phyloP scores from a whole-genome alignment of 2,113 vertebrate species.

The Podarcis muralis region DNA sequence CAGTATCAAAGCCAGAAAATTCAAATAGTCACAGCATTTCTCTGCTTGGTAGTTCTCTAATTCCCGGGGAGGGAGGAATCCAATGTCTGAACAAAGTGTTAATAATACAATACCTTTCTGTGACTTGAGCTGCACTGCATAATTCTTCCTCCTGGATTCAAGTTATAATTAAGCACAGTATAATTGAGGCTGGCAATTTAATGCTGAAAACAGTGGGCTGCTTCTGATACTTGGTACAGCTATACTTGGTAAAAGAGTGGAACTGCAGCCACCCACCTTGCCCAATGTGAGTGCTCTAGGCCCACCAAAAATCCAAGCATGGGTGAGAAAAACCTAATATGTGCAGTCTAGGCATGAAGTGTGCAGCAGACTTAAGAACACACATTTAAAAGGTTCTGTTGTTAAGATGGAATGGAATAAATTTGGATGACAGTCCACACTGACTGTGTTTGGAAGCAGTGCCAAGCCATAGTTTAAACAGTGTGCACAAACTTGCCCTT shows the following conservation, averaged over 20 bases:
- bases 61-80: not conserved
- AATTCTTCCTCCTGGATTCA: not conserved
- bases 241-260: not conserved
- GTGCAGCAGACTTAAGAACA: not conserved
- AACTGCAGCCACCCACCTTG: not conserved
- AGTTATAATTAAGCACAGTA: not conserved
- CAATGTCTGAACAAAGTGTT: not conserved
- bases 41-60: not conserved
- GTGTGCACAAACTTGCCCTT: too few species aligned
- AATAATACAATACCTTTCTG: not conserved
- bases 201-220: not conserved
- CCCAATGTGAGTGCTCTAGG: not conserved
- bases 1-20: not conserved
- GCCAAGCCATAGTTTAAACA: too few species aligned
- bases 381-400: not conserved
- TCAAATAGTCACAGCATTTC: not conserved
- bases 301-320: not conserved
- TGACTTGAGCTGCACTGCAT: not conserved
- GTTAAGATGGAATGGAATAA: not conserved
- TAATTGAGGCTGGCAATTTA: not conserved
- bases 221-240: not conserved
- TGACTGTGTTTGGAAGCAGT: too few species aligned
- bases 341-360: not conserved
- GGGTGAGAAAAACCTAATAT: not conserved
- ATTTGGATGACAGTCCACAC: not conserved